phyloP scores from a whole-genome alignment of 2,888 invertebrate genomes.

The Scaptomyza tumidula region DNA sequence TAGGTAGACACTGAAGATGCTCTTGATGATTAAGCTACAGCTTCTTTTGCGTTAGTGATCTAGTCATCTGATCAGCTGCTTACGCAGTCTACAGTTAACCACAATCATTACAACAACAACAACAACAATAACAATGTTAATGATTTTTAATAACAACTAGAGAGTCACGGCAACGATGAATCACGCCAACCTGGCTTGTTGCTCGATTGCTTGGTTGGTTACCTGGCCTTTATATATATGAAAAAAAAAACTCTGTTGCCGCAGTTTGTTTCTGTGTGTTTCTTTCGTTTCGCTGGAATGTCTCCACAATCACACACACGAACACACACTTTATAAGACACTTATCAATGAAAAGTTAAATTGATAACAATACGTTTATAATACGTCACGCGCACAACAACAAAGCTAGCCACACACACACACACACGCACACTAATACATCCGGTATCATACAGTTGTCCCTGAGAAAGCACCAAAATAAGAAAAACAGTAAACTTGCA shows the following conservation, averaged over 20 bases:
- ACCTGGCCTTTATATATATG: not conserved
- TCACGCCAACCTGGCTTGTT: constrained; percentile 50
- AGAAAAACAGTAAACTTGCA: constrained; percentile 39
- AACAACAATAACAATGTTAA: constrained; percentile 12
- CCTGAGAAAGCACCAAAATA: constrained; percentile 39
- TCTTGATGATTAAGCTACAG: constrained; percentile 55
- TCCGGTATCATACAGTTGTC: constrained; percentile 6
- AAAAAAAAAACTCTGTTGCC: constrained; percentile 17
- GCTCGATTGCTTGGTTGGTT: constrained; percentile 47
- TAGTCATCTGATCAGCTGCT: constrained; percentile 38
- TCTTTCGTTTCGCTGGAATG: constrained; percentile 49
- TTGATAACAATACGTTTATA: constrained; percentile 60
- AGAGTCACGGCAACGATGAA: constrained; percentile 62
- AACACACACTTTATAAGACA: constrained; percentile 33
- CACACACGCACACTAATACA: not conserved
- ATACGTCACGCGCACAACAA: constrained; percentile 26
- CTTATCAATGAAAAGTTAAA: constrained; percentile 67
- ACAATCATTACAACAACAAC: constrained; percentile 26
- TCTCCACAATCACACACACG: constrained; percentile 20
- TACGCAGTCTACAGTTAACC: constrained; percentile 68
- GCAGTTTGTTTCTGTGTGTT: constrained; percentile 33
- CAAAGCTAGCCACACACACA: constrained; percentile 5
- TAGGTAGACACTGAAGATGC: constrained; percentile 4
- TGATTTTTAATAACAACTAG: constrained; percentile 11
- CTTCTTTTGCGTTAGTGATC: not conserved